Conservation (phyloP, 2,797 vertebrate species). For the Anniella stebbinsi region DNA sequence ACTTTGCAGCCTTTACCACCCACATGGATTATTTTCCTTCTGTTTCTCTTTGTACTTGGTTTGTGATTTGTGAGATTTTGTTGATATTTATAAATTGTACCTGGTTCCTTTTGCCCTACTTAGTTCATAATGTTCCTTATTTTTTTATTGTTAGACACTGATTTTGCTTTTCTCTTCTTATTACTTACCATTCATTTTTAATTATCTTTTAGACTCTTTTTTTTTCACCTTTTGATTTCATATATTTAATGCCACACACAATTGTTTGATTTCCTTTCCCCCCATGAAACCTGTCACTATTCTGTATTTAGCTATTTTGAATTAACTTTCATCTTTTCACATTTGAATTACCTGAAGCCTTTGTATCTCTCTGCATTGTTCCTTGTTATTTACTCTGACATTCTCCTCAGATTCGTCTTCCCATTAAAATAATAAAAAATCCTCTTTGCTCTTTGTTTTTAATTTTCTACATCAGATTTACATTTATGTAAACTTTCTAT, state of each 20-base stretch:
- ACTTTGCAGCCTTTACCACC: slow-evolving; percentile 35
- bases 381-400: slow-evolving; percentile 76
- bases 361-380: slow-evolving; percentile 63
- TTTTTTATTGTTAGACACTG: slow-evolving; percentile 75
- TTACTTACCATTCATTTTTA: slow-evolving; percentile 78
- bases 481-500: slow-evolving; percentile 62
- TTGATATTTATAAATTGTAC: slow-evolving; percentile 74
- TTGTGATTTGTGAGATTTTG: slow-evolving; percentile 70
- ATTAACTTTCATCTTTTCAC: slow-evolving; percentile 78
- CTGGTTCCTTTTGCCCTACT: slow-evolving; percentile 74
- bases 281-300: slow-evolving; percentile 70
- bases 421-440: slow-evolving; percentile 50
- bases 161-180: slow-evolving; percentile 74
- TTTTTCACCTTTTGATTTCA: slow-evolving; percentile 76
- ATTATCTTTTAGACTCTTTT: slow-evolving; percentile 73
- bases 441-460: slow-evolving; percentile 73
- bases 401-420: slow-evolving; percentile 69
- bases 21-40: slow-evolving; percentile 41
- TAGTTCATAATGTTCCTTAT: slow-evolving; percentile 72
- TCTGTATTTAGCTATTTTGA: slow-evolving; percentile 77
- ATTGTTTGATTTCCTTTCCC: slow-evolving; percentile 76
- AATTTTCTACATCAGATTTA: slow-evolving; percentile 74
- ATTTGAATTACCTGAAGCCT: slow-evolving; percentile 73
- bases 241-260: slow-evolving; percentile 71
- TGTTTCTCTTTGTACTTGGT: slow-evolving; percentile 65